Conservation (phyloP, 2,888 invertebrate genomes). For the Caenorhabditis sp. region DNA sequence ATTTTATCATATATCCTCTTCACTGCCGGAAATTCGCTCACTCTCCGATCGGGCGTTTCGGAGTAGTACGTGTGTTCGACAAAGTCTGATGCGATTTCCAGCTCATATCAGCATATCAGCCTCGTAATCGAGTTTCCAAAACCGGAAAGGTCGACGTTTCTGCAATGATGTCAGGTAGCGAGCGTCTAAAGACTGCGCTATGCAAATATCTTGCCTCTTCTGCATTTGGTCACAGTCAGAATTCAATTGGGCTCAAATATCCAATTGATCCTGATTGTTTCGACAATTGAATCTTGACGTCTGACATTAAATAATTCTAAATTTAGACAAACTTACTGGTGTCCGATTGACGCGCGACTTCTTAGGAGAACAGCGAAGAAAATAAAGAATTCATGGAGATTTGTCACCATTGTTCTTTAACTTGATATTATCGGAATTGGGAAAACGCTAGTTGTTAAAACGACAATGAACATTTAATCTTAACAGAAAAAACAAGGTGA, state of each 20-base stretch:
- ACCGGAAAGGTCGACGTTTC: conserved; percentile 9
- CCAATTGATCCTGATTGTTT: not conserved
- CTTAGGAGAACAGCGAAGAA: not conserved
- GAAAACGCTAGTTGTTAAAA: not conserved
- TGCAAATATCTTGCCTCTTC: conserved; percentile 8
- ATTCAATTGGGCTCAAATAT: not conserved
- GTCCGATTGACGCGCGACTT: not conserved
- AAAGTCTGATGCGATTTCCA: conserved; percentile 23
- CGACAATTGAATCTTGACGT: not conserved
- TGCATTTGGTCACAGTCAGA: conserved; percentile 1
- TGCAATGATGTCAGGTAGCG: conserved; percentile 29
- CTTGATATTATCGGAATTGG: not conserved
- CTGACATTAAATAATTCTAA: not conserved
- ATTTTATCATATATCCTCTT: conserved; percentile 2
- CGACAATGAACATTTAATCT: too few species aligned
- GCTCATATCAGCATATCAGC: conserved; percentile 4
- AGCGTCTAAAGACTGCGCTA: conserved; percentile 4
- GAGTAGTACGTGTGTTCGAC: conserved; percentile 34
- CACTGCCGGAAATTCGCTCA: conserved; percentile 34
- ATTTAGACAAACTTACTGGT: not conserved
- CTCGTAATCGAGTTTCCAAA: conserved; percentile 4
- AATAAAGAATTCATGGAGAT: conserved; percentile 7
- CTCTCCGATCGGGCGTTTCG: not conserved
- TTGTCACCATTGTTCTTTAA: not conserved
- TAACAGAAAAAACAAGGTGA: too few species aligned